Evolutionary conservation across 1,140 invertebrate genomes (phyloP), one percentile per base, ranked within the genome.

Genomic region (Heliothis virescens): DNA sequence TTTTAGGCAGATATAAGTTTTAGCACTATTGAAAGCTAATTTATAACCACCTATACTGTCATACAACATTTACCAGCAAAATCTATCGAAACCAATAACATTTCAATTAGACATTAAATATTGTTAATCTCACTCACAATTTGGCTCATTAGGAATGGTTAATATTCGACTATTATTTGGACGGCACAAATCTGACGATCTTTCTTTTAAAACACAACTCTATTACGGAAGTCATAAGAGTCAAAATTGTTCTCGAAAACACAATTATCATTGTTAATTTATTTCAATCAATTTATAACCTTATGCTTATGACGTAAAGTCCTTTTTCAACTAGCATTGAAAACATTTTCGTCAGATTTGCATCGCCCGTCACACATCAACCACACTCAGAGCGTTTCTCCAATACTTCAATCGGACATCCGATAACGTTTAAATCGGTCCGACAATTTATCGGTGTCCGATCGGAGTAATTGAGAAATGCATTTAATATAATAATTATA

Each of bases 81-180:
- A 41, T 41, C 34, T 41, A 41, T 41, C 34, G 34, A 48, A 69
- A 29, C 50, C 26, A 73, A 53, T 57, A 77, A 26, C 75, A 69
- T 78, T 78, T 55, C 60, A 48, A 69, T 55, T 34, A 69, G 29
- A 69, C 75, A 55, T 48, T 26, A 47, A 57, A 78, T 78, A 78
- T 69, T 63, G 34, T 34, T 57, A 69, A 78, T 78, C 62, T 79
- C 75, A 80, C 80, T 81, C 62, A 85, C 82, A 87, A 87, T 85
- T 86, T 84, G 82, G 83, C 84, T 87, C 41, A 74, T 86, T 87
- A 87, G 84, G 83, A 84, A 86, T 86, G 67, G 63, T 77, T 77
- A 73, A 21, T 47, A 57, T 73, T 73, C 60, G 34, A 74, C 60
- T 80, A 80, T 16, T 41, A 41, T 48, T 47, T 21, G 48, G 47